Evolutionary conservation across 2,113 vertebrate species (phyloP), one percentile per base, ranked within the genome.

Genomic region (Crotalus viridis): DNA sequence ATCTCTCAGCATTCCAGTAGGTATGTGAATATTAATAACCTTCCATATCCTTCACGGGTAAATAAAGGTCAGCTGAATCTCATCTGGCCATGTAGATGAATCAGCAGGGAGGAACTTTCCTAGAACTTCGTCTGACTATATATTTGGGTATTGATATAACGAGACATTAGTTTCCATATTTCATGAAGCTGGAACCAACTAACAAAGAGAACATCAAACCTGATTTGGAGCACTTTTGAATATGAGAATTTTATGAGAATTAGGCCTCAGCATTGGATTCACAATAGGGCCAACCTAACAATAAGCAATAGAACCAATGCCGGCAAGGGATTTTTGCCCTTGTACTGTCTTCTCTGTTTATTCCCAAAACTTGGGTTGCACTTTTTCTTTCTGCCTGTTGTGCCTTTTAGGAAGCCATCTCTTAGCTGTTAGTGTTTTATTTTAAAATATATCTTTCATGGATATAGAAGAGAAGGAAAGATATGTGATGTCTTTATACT

Each of bases 21-120:
- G 95, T 93, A 48, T 88, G 52, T 24, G 51, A 93, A 93, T 95
- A 89, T 96, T 96, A 90, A 96, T 95, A 96, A 96, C 93, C 94
- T 94, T 93, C 95, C 95, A 93, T 92, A 91, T 91, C 95, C 94
- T 93, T 90, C 93, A 93, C 87, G 92, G 93, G 89, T 96, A 95
- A 95, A 96, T 94, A 95, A 94, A 96, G 96, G 95, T 87, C 90
- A 3, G 93, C 89, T 87, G 92, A 59, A 89, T 95, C 13, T 6
- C 94, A 94, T 0, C 9, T 93, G 90, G 93, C 93, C 90, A 64
- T 52, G 69, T 15, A 89, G 92, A 52, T 94, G 94, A 96, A 81
- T 95, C 95, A 96, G 89, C 93, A 92, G 69, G 92, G 28, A 92
- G 93, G 61, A 91, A 91, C 87, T 96, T 92, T 57, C 51, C 81